These are phyloP conservation scores for Podocnemis expansa DNA, from an alignment of 2,113 vertebrate genomes.

Conservation along the genomic window DNA sequence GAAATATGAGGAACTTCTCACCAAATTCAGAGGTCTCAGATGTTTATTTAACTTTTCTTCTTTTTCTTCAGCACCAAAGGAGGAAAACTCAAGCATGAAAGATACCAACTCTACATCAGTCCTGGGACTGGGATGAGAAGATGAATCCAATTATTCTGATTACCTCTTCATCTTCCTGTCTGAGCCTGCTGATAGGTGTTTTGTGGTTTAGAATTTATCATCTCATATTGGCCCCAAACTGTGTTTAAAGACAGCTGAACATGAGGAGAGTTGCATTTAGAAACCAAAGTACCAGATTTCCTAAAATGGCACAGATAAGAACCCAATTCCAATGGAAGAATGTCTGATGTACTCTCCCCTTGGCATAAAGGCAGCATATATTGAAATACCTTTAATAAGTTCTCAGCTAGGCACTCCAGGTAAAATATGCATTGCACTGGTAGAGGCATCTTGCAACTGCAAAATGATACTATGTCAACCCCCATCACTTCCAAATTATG, in stretches of 20 bases:
- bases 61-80: not conserved
- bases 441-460: conserved; percentile 18
- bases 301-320: not conserved
- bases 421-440: conserved; percentile 31
- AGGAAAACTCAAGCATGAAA: not conserved
- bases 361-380: not conserved
- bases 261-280: not conserved
- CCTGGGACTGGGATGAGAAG: not conserved
- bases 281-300: not conserved
- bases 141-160: not conserved
- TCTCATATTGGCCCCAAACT: not conserved
- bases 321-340: not conserved
- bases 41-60: not conserved
- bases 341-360: not conserved
- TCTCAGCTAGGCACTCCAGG: conserved; percentile 1
- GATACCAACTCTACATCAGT: not conserved
- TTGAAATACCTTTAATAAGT: not conserved
- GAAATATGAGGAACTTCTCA: not conserved
- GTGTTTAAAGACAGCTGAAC: not conserved
- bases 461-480: conserved; percentile 44
- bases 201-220: not conserved
- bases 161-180: not conserved
- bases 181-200: not conserved
- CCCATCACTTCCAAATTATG: conserved; percentile 60
- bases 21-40: not conserved